Evolutionary conservation across 2,113 vertebrate genomes (phyloP), one percentile per base, ranked within the genome.

Genomic region (Ranitomeya variabilis): DNA sequence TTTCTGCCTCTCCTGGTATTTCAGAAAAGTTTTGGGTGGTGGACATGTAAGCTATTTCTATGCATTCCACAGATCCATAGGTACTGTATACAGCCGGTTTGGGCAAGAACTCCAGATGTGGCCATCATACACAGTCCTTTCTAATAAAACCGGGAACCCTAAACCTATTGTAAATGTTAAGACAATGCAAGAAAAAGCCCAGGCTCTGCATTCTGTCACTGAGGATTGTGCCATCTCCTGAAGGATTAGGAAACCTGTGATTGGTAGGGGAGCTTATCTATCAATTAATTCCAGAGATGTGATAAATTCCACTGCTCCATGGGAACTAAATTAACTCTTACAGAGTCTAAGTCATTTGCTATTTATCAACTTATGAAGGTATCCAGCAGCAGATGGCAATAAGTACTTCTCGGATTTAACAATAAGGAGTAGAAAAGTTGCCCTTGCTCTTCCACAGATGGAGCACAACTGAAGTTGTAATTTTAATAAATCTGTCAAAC

Each of bases 91-190:
- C 54, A 59, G 71, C 31, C 16, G 11, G 23, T 18, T 0, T 1
- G 37, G 6, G 16, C 0, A 26, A 55, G 3, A 37, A 51, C 57
- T 74, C 57, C 54, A 81, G 62, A 82, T 59, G 54, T 60, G 45
- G 54, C 18, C 0, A 14, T 73, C 52, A 0, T 59, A 13, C 57
- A 60, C 5, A 19, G 54, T 18, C 52, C 16, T 55, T 80, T 79
- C 60, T 55, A 82, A 76, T 88, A 88, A 88, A 88, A 88, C 79
- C 21, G 31, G 37, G 66, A 62, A 37, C 54, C 51, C 52, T 62
- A 82, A 88, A 80, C 76, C 85, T 62, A 79, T 82, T 52, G 79
- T 76, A 88, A 83, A 88, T 88, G 86, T 88, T 88, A 76, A 83
- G 86, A 88, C 79, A 83, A 71, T 67, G 62, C 60, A 69, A 82